phyloP scores from a whole-genome alignment of 2,113 vertebrate genomes.

The Symphodus melops region DNA sequence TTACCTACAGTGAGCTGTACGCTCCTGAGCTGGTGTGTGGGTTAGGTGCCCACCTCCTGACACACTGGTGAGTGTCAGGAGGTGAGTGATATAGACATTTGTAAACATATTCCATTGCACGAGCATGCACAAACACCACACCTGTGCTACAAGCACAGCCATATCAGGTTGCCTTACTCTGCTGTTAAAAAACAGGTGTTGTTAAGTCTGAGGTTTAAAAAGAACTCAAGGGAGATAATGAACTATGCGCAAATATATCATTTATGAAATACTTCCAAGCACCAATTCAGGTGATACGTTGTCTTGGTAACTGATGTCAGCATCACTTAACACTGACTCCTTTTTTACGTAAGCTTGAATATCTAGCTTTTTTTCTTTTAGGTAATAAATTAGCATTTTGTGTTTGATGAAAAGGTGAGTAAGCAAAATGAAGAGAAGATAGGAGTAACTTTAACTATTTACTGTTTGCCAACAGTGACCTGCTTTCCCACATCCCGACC shows the following conservation, averaged over 20 bases:
- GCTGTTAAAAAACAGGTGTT: conserved; percentile 48
- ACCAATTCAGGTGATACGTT: conserved; percentile 32
- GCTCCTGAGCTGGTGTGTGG: too few species aligned
- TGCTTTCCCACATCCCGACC: conserved; percentile 18
- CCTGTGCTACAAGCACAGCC: conserved; percentile 62
- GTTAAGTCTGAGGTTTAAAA: conserved; percentile 37
- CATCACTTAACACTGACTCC: conserved; percentile 16
- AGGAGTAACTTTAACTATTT: background rate
- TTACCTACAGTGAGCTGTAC: too few species aligned
- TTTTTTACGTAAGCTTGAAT: conserved; percentile 12
- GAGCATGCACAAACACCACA: conserved; percentile 63
- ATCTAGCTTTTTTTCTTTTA: conserved; percentile 1
- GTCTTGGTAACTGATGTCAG: conserved; percentile 59
- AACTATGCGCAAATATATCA: conserved; percentile 38
- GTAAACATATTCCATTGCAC: conserved; percentile 39
- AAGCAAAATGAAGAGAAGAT: background rate
- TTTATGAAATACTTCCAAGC: conserved; percentile 9
- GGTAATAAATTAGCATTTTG: background rate
- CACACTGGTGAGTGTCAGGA: too few species aligned
- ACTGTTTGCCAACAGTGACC: background rate
- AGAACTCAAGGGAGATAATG: conserved; percentile 58
- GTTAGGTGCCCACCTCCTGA: too few species aligned
- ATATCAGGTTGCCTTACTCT: conserved; percentile 78
- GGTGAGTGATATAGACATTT: background rate
- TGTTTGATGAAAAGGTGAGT: background rate